Evolutionary conservation across 2,888 invertebrate species (phyloP).

Genomic region (Plemyria rubiginata): DNA sequence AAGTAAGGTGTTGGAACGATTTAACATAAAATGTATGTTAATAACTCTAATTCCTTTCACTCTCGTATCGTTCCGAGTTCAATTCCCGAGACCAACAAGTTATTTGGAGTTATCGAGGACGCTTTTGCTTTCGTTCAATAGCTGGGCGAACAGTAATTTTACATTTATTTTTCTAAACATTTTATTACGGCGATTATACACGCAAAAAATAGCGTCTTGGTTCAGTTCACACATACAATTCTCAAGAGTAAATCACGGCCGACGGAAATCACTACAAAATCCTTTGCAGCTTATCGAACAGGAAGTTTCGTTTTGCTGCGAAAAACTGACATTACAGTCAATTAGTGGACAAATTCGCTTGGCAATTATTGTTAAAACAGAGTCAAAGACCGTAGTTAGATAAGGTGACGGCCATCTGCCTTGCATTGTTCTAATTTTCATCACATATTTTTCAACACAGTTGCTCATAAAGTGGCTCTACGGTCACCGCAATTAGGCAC

Average conservation of each 20-base stretch:
- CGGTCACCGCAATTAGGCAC: too few species aligned
- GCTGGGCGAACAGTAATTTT: slow-evolving; percentile 49
- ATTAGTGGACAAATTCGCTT: slow-evolving; percentile 10
- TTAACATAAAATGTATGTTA: slow-evolving; percentile 49
- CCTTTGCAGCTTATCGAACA: not conserved
- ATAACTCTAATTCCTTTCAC: slow-evolving; percentile 68
- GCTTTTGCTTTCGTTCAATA: slow-evolving; percentile 73
- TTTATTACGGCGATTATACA: slow-evolving; percentile 14
- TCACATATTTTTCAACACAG: too few species aligned
- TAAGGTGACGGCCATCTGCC: slow-evolving; percentile 15
- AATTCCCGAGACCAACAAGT: slow-evolving; percentile 67
- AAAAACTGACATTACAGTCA: not conserved
- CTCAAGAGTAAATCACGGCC: not conserved
- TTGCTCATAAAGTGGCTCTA: too few species aligned
- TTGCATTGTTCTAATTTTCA: slow-evolving; percentile 25
- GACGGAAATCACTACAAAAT: not conserved
- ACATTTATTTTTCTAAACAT: slow-evolving; percentile 18
- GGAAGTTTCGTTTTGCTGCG: slow-evolving; percentile 1
- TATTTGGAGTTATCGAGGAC: slow-evolving; percentile 70
- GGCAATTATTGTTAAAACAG: slow-evolving; percentile 4
- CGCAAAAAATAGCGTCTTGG: slow-evolving; percentile 6
- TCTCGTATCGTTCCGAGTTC: slow-evolving; percentile 69
- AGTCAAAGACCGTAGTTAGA: slow-evolving; percentile 10
- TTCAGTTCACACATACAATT: not conserved
- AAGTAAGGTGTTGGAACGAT: slow-evolving; percentile 16